Evolutionary conservation across 2,888 invertebrate species (phyloP).

Genomic region (Isoperla grammatica): DNA sequence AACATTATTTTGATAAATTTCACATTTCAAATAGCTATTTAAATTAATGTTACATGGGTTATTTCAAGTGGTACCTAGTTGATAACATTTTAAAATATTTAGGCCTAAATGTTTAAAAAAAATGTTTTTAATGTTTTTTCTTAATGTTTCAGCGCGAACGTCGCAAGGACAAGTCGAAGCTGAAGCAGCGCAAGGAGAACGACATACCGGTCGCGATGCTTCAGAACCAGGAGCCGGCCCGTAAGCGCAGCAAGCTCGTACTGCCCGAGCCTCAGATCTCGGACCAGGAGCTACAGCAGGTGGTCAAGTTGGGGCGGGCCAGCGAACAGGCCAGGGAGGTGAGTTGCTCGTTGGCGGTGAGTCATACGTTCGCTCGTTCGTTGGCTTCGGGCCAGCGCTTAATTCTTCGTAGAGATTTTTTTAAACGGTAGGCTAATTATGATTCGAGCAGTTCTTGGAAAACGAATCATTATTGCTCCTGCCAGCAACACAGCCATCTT

Average conservation of each 20-base stretch:
- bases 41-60: no score
- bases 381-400: constrained; percentile 51
- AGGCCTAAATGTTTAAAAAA: no score
- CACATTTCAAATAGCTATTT: no score
- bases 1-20: no score
- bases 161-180: constrained; percentile 89
- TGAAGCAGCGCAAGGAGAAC: constrained; percentile 94
- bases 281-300: constrained; percentile 85
- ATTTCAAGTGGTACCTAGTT: no score
- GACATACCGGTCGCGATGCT: constrained; percentile 88
- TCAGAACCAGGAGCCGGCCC: constrained; percentile 80
- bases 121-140: no score
- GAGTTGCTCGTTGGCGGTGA: neutral
- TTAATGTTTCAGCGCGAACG: constrained; percentile 71
- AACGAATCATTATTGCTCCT: no score
- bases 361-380: no score
- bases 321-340: constrained; percentile 60
- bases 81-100: no score
- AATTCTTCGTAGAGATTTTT: neutral
- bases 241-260: constrained; percentile 92
- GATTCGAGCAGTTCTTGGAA: no score
- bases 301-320: constrained; percentile 85
- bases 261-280: constrained; percentile 95
- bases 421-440: no score
- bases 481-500: no score